Evolutionary conservation across 2,888 invertebrate genomes (phyloP), one percentile per base, ranked within the genome.

Genomic region (Cyclophora punctaria): DNA sequence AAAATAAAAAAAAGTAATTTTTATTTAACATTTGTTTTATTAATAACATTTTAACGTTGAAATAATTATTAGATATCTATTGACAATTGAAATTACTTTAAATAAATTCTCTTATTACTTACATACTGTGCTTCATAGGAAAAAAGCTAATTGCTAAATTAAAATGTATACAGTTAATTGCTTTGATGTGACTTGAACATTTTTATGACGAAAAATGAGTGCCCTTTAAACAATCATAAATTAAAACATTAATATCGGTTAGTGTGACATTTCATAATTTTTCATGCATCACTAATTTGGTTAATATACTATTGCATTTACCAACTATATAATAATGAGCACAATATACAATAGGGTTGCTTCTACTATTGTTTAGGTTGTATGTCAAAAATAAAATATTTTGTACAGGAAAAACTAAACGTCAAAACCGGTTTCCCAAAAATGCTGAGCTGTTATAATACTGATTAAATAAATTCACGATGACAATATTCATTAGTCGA

Each of bases 11-110:
- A 34, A 3, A 44, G 7, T 37, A 46, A 56, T 49, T 55, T 51
- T 59, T 51, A 66, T 65, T 68, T 67, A 71, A 71, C 68, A 63
- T 61, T 37, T 60, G 62, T 59, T 67, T 71, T 68, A 58, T 63
- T 55, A 56, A 52, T 59, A 63, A 62, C 62, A 62, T 62, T 61
- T 20, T 45, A 63, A 63, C 62, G 58, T 48, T 65, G 67, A 65
- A 66, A 66, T 68, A 63, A 62, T 64, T 55, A 56, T 58, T 56
- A 66, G 60, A 64, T 65, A 59, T 58, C 58, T 62, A 60, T 62
- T 53, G 56, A 62, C 62, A 71, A 66, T 64, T 57, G 56, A 62
- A 59, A 57, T 57, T 58, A 56, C 47, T 52, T 64, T 61, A 58
- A 57, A 64, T 64, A 56, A 60, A 57, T 66, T 58, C 60, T 62